These are phyloP conservation scores for Pempheris klunzingeri DNA, from an alignment of 2,797 vertebrate genomes.

Conservation along the genomic window DNA sequence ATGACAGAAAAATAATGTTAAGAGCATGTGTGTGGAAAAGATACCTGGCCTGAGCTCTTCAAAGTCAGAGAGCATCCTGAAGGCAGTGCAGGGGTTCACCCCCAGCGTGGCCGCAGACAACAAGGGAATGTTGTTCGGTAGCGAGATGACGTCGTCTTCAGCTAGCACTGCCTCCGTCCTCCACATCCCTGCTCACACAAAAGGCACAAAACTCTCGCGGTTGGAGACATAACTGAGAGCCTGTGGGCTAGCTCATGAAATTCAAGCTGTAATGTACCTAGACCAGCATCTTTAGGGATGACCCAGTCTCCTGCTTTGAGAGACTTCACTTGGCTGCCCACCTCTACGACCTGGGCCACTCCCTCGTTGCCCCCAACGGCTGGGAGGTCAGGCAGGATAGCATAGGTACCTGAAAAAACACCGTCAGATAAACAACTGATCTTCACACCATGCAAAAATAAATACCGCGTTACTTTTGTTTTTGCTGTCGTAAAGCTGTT, in stretches of 20 bases:
- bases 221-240: not conserved
- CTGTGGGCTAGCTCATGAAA: not conserved
- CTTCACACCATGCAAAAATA: not conserved
- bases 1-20: not conserved
- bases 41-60: constrained; percentile 90
- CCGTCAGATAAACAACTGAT: constrained; percentile 2
- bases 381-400: constrained; percentile 89
- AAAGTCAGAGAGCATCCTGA: constrained; percentile 93
- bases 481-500: not conserved
- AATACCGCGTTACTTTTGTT: not conserved
- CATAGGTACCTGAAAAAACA: constrained; percentile 88
- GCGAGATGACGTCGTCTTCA: constrained; percentile 82
- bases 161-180: constrained; percentile 86
- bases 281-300: constrained; percentile 87
- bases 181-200: constrained; percentile 90
- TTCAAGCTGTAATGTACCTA: constrained; percentile 84
- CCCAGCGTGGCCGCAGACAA: constrained; percentile 91
- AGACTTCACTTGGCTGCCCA: constrained; percentile 84
- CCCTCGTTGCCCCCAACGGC: constrained; percentile 96
- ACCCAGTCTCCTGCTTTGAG: constrained; percentile 92
- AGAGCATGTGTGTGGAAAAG: not conserved
- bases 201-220: not conserved
- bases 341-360: constrained; percentile 89
- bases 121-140: constrained; percentile 90
- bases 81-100: constrained; percentile 96